Base-by-base conservation (phyloP, 2,113 vertebrate species). In the Maccullochella peelii region DNA sequence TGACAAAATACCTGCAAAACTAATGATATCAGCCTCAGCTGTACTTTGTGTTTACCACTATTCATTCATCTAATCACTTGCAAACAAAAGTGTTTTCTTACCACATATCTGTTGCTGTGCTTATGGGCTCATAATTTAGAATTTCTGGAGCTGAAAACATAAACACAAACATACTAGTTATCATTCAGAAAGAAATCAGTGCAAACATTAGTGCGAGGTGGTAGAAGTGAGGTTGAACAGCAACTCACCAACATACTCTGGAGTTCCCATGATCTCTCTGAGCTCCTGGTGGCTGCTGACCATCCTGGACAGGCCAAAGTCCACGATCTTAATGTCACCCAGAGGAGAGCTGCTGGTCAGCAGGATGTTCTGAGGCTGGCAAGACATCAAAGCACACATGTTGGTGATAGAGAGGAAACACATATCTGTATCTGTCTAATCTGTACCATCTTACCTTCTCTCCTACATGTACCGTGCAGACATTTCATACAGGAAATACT, bases 101-200 rank as follows among this genome's bases (percentile, higher is more conserved):
- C 95, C 95, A 96, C 95, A 96, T 96, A 58, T 96, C 95, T 65
- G 95, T 96, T 20, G 95, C 95, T 70, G 94, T 95, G 90, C 94
- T 96, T 58, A 96, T 96, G 15, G 95, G 95, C 78, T 96, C 95
- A 77, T 96, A 96, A 77, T 95, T 95, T 36, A 96, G 90, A 82
- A 96, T 93, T 85, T 96, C 95, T 38, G 95, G 95, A 77, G 95
- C 95, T 96, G 82, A n/a, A 72, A 82, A 80, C 23, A 44, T 0
- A 6, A 58, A 52, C 61, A 84, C 33, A 76, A 40, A 55, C 75
- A 55, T 8, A n/a, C 1, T 1, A 18, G 30, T 80, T 50, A 77
- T 40, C 1, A 36, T 20, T 58, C 55, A 30, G 8, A 23, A 0
- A 3, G 18, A 27, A 11, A 23, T 40, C 15, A 1, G 10, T 2